phyloP scores from a whole-genome alignment of 2,888 invertebrate genomes.

The Oligia fasciuncula region DNA sequence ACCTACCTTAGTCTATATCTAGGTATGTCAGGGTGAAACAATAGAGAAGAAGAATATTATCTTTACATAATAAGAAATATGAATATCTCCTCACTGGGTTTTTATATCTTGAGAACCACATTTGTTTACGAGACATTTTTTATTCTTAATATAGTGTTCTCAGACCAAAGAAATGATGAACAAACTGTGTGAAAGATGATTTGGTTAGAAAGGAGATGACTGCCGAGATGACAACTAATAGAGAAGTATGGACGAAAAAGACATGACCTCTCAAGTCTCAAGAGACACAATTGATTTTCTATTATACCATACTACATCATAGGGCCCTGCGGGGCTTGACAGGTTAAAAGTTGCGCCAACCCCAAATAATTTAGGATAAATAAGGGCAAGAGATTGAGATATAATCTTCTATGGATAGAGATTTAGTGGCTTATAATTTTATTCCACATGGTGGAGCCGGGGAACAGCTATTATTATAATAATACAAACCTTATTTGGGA shows the following conservation, averaged over 20 bases:
- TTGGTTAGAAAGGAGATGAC: not conserved
- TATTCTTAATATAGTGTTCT: not conserved
- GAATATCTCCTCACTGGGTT: not conserved
- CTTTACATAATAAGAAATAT: not conserved
- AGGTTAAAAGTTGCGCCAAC: not conserved
- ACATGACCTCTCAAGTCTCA: too few relatives aligned
- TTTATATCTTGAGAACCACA: not conserved
- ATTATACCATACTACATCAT: too few relatives aligned
- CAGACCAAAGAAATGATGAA: not conserved
- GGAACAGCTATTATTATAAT: not conserved
- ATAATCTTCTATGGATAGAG: not conserved
- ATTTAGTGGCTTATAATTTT: not conserved
- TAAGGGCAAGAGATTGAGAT: not conserved
- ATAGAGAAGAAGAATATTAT: not conserved
- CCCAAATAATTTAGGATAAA: not conserved
- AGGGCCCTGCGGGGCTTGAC: too few relatives aligned
- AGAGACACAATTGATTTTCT: too few relatives aligned
- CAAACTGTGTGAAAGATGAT: not conserved
- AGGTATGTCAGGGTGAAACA: too few relatives aligned
- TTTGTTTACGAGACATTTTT: not conserved
- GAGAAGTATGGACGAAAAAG: not conserved
- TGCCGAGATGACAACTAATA: not conserved
- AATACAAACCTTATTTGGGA: conserved; percentile 79
- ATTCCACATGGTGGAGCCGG: not conserved
- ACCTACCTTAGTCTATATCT: too few relatives aligned